A percentile compares a stretch with the other conserved stretches of the same genome.
These are phyloP conservation scores for Pediacus dermestoides DNA, from an alignment of 2,888 invertebrate species.

Conservation along the genomic window DNA sequence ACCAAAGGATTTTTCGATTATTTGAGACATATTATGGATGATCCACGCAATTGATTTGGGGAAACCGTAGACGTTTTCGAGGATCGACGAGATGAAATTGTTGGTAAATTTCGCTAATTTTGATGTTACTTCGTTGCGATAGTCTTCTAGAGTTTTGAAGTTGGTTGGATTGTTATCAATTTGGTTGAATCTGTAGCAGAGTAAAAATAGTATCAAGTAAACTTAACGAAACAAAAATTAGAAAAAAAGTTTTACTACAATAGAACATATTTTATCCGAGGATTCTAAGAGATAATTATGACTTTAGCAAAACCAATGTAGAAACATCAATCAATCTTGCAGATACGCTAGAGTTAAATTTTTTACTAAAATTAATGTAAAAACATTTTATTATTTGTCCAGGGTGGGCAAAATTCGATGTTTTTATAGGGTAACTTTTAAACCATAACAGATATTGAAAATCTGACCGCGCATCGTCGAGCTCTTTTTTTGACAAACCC, in stretches of 20 bases:
- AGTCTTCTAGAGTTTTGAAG: slow-evolving; percentile 58
- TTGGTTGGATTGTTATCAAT: slow-evolving; percentile 27
- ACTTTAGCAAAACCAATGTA: too few relatives aligned
- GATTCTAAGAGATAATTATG: too few relatives aligned
- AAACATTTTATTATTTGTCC: too few relatives aligned
- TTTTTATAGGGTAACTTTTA: too few relatives aligned
- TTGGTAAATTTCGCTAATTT: slow-evolving; percentile 76
- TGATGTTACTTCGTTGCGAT: slow-evolving; percentile 74
- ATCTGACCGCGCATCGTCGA: too few relatives aligned
- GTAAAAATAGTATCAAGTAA: not conserved
- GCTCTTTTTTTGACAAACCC: too few relatives aligned
- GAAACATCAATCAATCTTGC: too few relatives aligned
- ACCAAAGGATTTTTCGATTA: slow-evolving; percentile 59
- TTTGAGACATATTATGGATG: slow-evolving; percentile 76
- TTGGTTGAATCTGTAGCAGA: slow-evolving; percentile 28
- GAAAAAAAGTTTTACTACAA: not conserved
- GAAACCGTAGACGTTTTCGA: slow-evolving; percentile 84
- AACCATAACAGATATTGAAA: too few relatives aligned
- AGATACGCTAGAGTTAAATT: too few relatives aligned
- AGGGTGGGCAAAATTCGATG: too few relatives aligned
- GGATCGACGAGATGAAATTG: slow-evolving; percentile 77
- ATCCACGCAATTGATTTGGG: slow-evolving; percentile 89
- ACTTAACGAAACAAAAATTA: not conserved
- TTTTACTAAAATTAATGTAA: too few relatives aligned
- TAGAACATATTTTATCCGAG: too few relatives aligned